Percentiles rank a stretch among this genome's conserved stretches.
Evolutionary conservation across 2,888 invertebrate genomes (phyloP).

Genomic region (Dryobotodes eremita): DNA sequence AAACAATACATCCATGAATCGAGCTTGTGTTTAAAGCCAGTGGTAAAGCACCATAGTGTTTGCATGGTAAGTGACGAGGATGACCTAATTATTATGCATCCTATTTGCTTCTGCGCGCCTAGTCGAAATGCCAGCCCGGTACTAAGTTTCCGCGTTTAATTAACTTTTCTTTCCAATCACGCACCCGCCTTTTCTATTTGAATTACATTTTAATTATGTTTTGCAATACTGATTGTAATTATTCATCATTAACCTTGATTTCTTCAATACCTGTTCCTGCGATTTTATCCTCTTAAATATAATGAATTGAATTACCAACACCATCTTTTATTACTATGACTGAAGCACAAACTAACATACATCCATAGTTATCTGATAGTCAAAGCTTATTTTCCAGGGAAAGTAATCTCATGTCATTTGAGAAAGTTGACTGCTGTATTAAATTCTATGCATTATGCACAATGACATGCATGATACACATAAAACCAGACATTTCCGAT

Average conservation of each 20-base stretch:
- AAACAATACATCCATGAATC: conserved; percentile 72
- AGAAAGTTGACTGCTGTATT: background rate
- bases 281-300: background rate
- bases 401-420: background rate
- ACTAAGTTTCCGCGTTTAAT: conserved; percentile 47
- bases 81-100: conserved; percentile 34
- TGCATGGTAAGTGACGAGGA: conserved; percentile 78
- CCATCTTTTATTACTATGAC: background rate
- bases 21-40: conserved; percentile 79
- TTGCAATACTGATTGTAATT: background rate
- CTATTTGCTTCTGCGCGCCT: conserved; percentile 51
- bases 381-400: background rate
- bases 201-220: background rate
- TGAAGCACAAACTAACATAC: background rate
- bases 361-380: background rate
- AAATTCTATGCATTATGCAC: background rate
- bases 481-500: background rate
- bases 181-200: background rate
- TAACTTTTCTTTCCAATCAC: background rate
- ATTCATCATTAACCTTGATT: background rate
- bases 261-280: too few species aligned
- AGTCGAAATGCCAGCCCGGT: conserved; percentile 33
- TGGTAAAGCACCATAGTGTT: conserved; percentile 77
- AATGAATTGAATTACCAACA: background rate
- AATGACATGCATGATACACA: too few species aligned